Conservation (phyloP, 2,888 invertebrate species). For the Elysia crispata region DNA sequence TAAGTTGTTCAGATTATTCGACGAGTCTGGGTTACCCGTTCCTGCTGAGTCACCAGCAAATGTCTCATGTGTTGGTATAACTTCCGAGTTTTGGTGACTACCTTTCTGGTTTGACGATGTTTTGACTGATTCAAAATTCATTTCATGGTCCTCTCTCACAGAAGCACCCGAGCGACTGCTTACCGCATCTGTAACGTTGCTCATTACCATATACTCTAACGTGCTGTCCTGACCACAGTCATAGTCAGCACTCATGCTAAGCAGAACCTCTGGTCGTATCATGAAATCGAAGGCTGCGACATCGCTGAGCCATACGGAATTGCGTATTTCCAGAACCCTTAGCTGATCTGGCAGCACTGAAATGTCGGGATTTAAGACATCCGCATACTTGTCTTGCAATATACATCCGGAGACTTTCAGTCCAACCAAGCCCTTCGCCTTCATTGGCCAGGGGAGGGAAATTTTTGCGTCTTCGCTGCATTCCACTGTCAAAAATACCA, state of each 20-base stretch:
- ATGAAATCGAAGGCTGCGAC: background rate
- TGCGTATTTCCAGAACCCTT: constrained; percentile 41
- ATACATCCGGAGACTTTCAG: constrained; percentile 39
- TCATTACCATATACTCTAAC: constrained; percentile 36
- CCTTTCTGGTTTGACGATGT: no score
- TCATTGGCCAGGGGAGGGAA: constrained; percentile 50
- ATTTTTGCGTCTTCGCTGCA: constrained; percentile 44
- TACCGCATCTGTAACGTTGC: constrained; percentile 25
- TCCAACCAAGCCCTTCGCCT: constrained; percentile 45
- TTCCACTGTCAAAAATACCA: constrained; percentile 36
- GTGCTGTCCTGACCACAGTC: constrained; percentile 51
- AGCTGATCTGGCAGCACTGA: constrained; percentile 33
- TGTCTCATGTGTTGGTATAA: background rate
- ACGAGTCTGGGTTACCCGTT: background rate
- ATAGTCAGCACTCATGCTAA: constrained; percentile 40
- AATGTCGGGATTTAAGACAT: constrained; percentile 39
- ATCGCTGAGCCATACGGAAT: constrained; percentile 46
- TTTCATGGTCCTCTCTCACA: background rate
- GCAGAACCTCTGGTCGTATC: background rate
- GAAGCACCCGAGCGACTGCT: no score
- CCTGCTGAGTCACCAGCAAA: background rate
- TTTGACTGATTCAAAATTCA: no score
- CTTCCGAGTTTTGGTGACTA: background rate
- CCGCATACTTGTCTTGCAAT: constrained; percentile 43
- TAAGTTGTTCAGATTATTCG: background rate